Evolutionary conservation across 2,113 vertebrate genomes (phyloP).

Genomic region (Eclectus roratus): DNA sequence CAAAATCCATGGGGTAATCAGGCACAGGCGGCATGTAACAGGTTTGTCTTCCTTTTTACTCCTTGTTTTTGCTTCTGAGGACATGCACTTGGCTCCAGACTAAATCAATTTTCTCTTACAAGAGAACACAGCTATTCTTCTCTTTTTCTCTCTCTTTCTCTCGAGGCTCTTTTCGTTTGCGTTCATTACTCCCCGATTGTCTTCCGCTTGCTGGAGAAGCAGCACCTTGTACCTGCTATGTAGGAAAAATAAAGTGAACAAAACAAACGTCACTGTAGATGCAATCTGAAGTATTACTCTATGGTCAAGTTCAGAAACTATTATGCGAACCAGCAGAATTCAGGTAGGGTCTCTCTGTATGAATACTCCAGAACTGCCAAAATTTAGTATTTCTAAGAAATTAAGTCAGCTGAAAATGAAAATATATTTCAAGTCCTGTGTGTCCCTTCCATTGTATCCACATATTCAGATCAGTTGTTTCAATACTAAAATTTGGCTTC

Average conservation of each 20-base stretch:
- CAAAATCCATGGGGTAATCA: constrained; percentile 79
- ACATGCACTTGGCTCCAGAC: constrained; percentile 62
- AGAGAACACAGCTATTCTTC: constrained; percentile 92
- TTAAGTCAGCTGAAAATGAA: not conserved
- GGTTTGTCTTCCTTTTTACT: constrained; percentile 74
- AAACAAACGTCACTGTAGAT: not conserved
- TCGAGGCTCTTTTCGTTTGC: constrained; percentile 86
- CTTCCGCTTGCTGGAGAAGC: constrained; percentile 82
- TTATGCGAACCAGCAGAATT: not conserved
- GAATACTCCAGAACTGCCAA: not conserved
- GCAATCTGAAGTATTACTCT: not conserved
- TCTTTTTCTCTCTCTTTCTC: constrained; percentile 84
- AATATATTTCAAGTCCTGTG: not conserved
- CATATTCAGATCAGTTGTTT: not conserved
- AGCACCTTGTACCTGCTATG: constrained; percentile 66
- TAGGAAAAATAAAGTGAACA: not conserved
- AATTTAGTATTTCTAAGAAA: not conserved
- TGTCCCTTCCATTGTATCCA: not conserved
- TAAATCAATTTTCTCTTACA: constrained; percentile 81
- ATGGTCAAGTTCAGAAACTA: not conserved
- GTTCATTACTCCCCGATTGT: constrained; percentile 82
- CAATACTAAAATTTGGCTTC: not conserved
- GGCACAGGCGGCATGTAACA: constrained; percentile 95
- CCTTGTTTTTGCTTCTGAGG: constrained; percentile 66
- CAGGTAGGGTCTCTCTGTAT: not conserved